Evolutionary conservation across 1,140 invertebrate genomes (phyloP), one percentile per base, ranked within the genome.

Genomic region (Drosophila nikananu): DNA sequence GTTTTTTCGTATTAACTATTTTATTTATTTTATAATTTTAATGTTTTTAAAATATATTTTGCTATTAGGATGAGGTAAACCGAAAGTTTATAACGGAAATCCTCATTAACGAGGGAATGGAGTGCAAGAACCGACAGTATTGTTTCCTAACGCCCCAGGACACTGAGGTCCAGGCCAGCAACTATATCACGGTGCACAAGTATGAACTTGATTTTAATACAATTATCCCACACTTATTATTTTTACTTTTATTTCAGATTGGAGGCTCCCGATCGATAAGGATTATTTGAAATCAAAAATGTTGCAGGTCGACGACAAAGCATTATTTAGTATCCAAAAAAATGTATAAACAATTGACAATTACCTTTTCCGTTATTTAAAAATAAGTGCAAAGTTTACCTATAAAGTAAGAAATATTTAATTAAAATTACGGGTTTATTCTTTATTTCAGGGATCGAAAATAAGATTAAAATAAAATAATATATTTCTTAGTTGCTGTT

Each of bases 141-240:
- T 95, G 96, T 52, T 97, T 97, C 84, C 94, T 97, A 13, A 97
- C 96, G 41, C 96, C 97, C 19, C 95, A 96, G 82, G 96, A 97
- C 86, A 95, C 95, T n/a, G 95, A 95, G 25, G 94, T 94, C 39
- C 90, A 86, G 37, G 93, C 94, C 3, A 91, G 92, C 46, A 86
- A 93, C 32, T 91, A 93, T 6, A 92, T 96, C 42, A 94, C 93
- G n/a, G 95, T 96, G 83, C 95, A 96, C 68, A 90, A 93, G 87
- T 87, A 92, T 49, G 60, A 46, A 10, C 3, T 27, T 17, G 8
- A 15, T 64, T 35, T 42, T 15, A 10, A 35, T 8, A 12, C 0
- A n/a, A 25, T 13, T 17, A 7, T 15, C 35, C 23, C 19, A 25
- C 13, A 37, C 23, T 30, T 0, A 55, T 21, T 19, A 6, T 25